Evolutionary conservation across 2,113 vertebrate species (phyloP), one percentile per base, ranked within the genome.

Genomic region (Melanotaenia duboulayi): DNA sequence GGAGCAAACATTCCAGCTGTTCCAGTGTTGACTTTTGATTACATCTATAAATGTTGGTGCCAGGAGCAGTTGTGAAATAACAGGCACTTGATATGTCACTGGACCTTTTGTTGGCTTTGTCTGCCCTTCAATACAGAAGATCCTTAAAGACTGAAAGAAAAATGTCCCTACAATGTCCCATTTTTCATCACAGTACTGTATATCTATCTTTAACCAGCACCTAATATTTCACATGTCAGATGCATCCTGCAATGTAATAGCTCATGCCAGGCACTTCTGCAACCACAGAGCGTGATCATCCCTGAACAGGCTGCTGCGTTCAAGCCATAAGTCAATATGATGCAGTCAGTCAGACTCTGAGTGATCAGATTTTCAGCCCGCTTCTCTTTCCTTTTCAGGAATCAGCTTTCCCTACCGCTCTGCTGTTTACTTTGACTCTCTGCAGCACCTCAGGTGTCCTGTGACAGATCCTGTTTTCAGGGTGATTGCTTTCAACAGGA

Each of bases 401-500:
- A 82, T 88, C 67, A n/a, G 25, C 39, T 76, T 28, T 37, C 61
- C 35, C 40, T 2, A n/a, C 54, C 1, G 1, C 57, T 72, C 59
- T 46, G 52, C 68, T 73, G 50, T 73, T 77, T 76, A 61, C 63
- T 37, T 57, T 28, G 61, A 56, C 11, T 20, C 67, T 54, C 25
- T 37, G n/a, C 65, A 1, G 50, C 63, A 62, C 72, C 50, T 78
- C 65, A 67, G 79, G 60, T 83, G 65, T 87, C 69, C 28, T 51
- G 56, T 87, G 72, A 85, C 87, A 78, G 37, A 58, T 74, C 65
- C 50, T 32, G 70, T 77, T 80, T 84, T 80, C 73, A 54, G 59
- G 70, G 46, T 65, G 62, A 60, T 23, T 63, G 39, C 23, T 62
- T 80, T 56, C 51, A 48, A 32, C 32, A 17, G 63, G 35, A 51